phyloP scores from a whole-genome alignment of 2,113 vertebrate species.

The Pedetes capensis region DNA sequence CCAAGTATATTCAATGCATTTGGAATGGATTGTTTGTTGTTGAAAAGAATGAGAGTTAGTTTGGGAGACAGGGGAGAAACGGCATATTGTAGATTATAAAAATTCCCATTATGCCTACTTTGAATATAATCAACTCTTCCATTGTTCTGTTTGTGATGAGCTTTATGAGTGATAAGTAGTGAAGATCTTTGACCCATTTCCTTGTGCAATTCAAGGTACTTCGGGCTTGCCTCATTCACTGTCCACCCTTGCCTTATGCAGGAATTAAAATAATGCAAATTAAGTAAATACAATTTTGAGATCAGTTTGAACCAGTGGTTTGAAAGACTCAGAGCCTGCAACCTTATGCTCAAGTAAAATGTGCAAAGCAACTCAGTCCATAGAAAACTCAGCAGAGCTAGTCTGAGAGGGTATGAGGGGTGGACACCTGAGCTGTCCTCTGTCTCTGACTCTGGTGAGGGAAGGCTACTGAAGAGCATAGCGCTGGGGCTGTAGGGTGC shows the following conservation, averaged over 20 bases:
- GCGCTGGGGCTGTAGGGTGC: not conserved
- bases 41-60: not conserved
- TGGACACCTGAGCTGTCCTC: not conserved
- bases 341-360: not conserved
- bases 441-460: not conserved
- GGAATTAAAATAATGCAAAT: not conserved
- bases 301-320: not conserved
- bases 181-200: not conserved
- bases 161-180: not conserved
- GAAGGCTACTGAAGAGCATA: not conserved
- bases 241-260: not conserved
- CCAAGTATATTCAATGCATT: not conserved
- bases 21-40: not conserved
- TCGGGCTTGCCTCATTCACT: not conserved
- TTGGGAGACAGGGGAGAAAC: not conserved
- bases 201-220: not conserved
- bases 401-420: accelerated
- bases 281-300: not conserved
- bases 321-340: not conserved
- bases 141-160: not conserved
- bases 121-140: not conserved
- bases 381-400: not conserved
- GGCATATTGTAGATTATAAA: not conserved
- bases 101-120: not conserved
- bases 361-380: not conserved